Base-by-base conservation (phyloP, 2,888 invertebrate species). In the Hypena proboscidalis region DNA sequence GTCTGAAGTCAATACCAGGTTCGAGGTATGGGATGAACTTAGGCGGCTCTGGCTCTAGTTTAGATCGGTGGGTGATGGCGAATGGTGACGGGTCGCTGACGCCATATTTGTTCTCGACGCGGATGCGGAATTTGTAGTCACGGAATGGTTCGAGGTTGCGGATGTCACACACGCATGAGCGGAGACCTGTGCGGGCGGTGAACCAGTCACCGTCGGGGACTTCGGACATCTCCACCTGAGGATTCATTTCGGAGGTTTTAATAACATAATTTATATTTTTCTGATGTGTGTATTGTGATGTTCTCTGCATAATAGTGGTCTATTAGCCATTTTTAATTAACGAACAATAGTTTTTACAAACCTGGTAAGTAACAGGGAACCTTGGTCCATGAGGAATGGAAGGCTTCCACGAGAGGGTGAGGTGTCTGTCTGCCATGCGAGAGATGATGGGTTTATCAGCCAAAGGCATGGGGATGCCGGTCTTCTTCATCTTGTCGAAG, bases 101-200 rank as follows among this genome's bases (percentile, higher is more conserved):
- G 26, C 99, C 99, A 80, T 96, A 97, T 80, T 97, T 97, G 89
- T 99, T 99, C 80, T 99, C 98, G 1, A 99, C 99, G 21, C 98
- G 93, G 22, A 99, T 94, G 47, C 99, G 93, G 92, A 99, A 98
- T 81, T 96, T 95, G 89, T 99, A 99, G 85, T 99, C 98, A 54
- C 96, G 93, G 91, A 97, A 97, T 1, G 99, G 98, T 73, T 97
- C 95, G 54, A 99, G 89, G 81, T 97, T 97, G 54, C 95, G 93
- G 45, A 98, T 95, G 75, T 98, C 97, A 83, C 97, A 97, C 20
- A 94, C 95, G 78, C 97, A 97, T 55, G 97, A 97, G 49, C 97
- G 94, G 7, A 98, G 94, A 2, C 97, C 97, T 0, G 95, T 94
- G 58, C 95, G 93, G 0, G 96, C 95, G 0, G 97, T 96, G 77